Percentiles rank a stretch among this genome's conserved stretches.
Evolutionary conservation across 2,888 invertebrate genomes (phyloP).

Genomic region (Cordilura impudica): DNA sequence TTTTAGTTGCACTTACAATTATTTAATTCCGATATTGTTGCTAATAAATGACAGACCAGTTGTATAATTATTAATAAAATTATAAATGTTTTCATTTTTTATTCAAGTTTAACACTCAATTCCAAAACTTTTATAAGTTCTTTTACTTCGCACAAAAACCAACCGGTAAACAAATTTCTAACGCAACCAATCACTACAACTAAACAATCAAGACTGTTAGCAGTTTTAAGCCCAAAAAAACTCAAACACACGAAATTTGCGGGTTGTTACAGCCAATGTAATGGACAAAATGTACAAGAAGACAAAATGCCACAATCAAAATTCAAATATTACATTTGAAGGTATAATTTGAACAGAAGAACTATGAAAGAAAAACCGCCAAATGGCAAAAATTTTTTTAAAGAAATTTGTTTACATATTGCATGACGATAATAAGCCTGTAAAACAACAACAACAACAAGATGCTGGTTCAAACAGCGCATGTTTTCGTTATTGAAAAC

Average conservation of each 20-base stretch:
- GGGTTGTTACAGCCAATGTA: slow-evolving; percentile 1
- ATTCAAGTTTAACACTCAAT: neutral
- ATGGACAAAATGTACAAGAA: neutral
- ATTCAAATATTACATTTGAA: slow-evolving; percentile 39
- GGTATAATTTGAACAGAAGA: slow-evolving; percentile 23
- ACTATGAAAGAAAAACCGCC: slow-evolving; percentile 24
- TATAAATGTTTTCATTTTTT: slow-evolving; percentile 30
- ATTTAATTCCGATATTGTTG: slow-evolving; percentile 74
- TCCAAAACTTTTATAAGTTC: neutral
- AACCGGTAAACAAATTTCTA: neutral
- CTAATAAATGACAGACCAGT: slow-evolving; percentile 62
- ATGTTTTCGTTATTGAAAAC: slow-evolving; percentile 48
- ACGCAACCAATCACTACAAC: slow-evolving; percentile 48
- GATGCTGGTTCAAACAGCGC: slow-evolving; percentile 30
- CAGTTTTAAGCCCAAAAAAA: slow-evolving; percentile 34
- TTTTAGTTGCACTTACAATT: slow-evolving; percentile 72
- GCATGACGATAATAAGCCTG: slow-evolving; percentile 28
- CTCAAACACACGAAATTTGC: slow-evolving; percentile 19
- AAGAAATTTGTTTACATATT: slow-evolving; percentile 36
- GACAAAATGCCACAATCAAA: slow-evolving; percentile 7
- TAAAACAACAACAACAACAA: neutral
- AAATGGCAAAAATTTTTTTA: slow-evolving; percentile 21
- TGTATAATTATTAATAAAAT: slow-evolving; percentile 44
- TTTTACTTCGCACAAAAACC: neutral
- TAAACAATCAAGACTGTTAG: slow-evolving; percentile 47